These are phyloP conservation scores for Trileptium ribeirensis DNA, from an alignment of 2,888 invertebrate genomes.

Conservation along the genomic window DNA sequence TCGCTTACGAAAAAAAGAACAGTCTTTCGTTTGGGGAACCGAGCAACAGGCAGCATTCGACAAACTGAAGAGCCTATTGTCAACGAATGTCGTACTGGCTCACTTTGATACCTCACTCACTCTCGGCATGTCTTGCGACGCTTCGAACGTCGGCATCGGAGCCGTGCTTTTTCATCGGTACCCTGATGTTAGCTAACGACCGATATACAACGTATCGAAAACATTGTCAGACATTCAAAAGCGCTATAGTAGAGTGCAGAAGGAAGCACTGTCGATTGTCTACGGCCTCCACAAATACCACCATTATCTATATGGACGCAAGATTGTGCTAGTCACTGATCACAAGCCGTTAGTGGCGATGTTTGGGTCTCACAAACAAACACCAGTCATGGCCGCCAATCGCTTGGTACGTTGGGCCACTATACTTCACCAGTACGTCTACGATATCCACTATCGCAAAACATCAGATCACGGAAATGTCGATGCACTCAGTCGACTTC, in stretches of 20 bases:
- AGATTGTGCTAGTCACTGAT: conserved; percentile 28
- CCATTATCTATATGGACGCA: conserved; percentile 19
- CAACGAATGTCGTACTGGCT: conserved; percentile 17
- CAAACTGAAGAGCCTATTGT: conserved; percentile 18
- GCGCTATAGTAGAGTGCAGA: not conserved
- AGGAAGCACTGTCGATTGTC: not conserved
- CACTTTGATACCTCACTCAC: conserved; percentile 16
- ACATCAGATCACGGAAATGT: conserved; percentile 31
- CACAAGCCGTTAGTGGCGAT: conserved; percentile 26
- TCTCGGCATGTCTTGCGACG: not conserved
- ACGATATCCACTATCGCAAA: conserved; percentile 8
- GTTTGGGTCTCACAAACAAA: conserved; percentile 25
- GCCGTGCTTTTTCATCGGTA: not conserved
- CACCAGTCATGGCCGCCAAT: conserved; percentile 23
- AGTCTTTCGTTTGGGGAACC: conserved; percentile 13
- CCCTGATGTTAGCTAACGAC: not conserved
- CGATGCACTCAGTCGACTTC: conserved; percentile 33
- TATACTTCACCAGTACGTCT: conserved; percentile 13
- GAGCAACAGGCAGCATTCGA: conserved; percentile 24
- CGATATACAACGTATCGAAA: not conserved
- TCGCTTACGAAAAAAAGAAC: not conserved
- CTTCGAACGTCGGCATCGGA: not conserved
- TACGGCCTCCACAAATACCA: not conserved
- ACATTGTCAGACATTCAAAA: not conserved
- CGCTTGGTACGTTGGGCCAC: conserved; percentile 30